Conservation (phyloP, 2,113 vertebrate species). For the Tichodroma muraria region DNA sequence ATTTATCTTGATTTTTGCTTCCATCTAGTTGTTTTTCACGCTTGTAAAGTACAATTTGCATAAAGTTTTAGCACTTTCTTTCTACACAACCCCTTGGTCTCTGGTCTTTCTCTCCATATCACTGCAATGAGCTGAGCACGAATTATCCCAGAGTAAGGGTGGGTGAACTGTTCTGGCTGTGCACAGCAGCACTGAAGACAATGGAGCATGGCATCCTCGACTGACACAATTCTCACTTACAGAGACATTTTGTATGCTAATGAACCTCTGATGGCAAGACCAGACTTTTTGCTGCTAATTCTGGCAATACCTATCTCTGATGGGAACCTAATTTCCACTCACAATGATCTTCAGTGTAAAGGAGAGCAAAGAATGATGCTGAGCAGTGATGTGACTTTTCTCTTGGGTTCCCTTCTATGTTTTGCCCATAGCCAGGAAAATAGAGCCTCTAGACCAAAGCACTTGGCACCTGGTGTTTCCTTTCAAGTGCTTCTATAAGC, state of each 20-base stretch:
- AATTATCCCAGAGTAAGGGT: neutral
- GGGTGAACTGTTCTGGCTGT: neutral
- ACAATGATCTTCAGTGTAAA: constrained; percentile 11
- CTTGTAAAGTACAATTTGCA: constrained; percentile 21
- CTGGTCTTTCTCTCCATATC: neutral
- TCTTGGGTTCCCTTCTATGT: constrained; percentile 15
- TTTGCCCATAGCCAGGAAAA: constrained; percentile 38
- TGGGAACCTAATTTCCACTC: constrained; percentile 37
- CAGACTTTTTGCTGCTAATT: constrained; percentile 26
- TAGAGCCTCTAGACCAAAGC: constrained; percentile 46
- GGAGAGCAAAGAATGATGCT: neutral
- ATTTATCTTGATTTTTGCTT: constrained; percentile 59
- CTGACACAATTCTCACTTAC: neutral
- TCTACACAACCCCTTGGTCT: neutral
- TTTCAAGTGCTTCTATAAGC: constrained; percentile 47
- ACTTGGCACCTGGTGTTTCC: constrained; percentile 56
- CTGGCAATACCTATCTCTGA: neutral
- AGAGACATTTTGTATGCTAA: constrained; percentile 51
- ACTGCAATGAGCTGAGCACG: neutral
- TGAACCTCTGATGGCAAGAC: constrained; percentile 13
- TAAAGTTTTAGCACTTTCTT: constrained; percentile 37
- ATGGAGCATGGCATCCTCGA: neutral
- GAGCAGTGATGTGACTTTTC: neutral
- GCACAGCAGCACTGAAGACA: constrained; percentile 16
- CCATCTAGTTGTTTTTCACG: constrained; percentile 35